phyloP scores from a whole-genome alignment of 2,797 vertebrate genomes.

The Peromyscus attwateri region DNA sequence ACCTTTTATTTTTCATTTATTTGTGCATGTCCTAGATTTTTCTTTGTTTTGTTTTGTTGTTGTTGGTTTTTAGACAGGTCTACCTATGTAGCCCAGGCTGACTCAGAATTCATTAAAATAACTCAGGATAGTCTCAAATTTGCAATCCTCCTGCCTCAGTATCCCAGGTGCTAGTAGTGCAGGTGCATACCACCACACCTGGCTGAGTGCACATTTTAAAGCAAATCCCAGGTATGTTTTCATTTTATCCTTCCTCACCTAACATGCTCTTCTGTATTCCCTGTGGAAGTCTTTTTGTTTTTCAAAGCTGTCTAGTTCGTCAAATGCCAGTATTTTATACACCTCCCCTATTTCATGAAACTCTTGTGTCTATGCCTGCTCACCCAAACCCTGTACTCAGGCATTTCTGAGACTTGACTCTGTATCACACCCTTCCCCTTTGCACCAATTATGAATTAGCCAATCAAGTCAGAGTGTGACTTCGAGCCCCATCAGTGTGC shows the following conservation, averaged over 20 bases:
- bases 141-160: neutral
- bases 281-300: neutral
- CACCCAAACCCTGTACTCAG: neutral
- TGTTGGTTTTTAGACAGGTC: neutral
- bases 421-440: neutral
- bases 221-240: neutral
- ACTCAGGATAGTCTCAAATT: neutral
- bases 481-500: neutral
- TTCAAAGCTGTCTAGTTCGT: neutral
- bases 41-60: neutral
- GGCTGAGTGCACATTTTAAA: neutral
- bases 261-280: neutral
- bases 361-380: neutral
- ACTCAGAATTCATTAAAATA: neutral
- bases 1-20: neutral
- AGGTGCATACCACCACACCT: neutral
- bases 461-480: neutral
- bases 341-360: neutral
- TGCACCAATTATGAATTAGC: no score
- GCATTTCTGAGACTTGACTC: neutral
- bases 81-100: neutral
- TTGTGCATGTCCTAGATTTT: neutral
- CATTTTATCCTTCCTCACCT: slow-evolving; percentile 1
- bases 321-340: neutral
- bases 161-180: neutral